Percentiles rank a stretch among this genome's conserved stretches.
Evolutionary conservation across 2,113 vertebrate species (phyloP).

Genomic region (Mesoclemmys tuberculata): DNA sequence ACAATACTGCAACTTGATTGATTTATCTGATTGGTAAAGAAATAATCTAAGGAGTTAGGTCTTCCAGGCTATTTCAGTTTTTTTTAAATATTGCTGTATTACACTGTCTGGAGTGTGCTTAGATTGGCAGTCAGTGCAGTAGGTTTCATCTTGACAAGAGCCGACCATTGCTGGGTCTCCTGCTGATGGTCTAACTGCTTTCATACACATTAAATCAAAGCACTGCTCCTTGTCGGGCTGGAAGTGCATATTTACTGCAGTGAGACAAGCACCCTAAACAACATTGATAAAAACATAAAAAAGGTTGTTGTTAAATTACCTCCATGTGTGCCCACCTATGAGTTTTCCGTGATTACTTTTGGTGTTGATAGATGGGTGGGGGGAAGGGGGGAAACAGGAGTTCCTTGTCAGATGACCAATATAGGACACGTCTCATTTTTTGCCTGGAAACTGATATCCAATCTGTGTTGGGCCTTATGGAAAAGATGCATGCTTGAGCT

Average conservation of each 20-base stretch:
- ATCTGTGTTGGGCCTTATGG: background rate
- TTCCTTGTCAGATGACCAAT: background rate
- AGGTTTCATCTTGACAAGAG: background rate
- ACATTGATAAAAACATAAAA: background rate
- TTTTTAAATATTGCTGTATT: background rate
- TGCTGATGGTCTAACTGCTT: background rate
- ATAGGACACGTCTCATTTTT: background rate
- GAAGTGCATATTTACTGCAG: background rate
- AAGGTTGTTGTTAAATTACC: background rate
- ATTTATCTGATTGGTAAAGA: background rate
- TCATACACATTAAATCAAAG: background rate
- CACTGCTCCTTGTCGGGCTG: accelerated
- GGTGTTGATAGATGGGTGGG: background rate
- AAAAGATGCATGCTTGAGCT: background rate
- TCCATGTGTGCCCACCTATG: background rate
- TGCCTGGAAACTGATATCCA: background rate
- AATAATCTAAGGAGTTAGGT: background rate
- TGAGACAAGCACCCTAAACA: background rate
- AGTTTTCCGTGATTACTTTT: background rate
- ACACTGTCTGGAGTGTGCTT: background rate
- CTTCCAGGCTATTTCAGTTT: background rate
- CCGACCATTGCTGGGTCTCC: background rate
- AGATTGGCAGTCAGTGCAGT: background rate
- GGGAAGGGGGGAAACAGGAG: background rate
- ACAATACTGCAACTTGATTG: background rate